Conservation (phyloP, 1,140 invertebrate species). For the Plectrocnemia conspersa region DNA sequence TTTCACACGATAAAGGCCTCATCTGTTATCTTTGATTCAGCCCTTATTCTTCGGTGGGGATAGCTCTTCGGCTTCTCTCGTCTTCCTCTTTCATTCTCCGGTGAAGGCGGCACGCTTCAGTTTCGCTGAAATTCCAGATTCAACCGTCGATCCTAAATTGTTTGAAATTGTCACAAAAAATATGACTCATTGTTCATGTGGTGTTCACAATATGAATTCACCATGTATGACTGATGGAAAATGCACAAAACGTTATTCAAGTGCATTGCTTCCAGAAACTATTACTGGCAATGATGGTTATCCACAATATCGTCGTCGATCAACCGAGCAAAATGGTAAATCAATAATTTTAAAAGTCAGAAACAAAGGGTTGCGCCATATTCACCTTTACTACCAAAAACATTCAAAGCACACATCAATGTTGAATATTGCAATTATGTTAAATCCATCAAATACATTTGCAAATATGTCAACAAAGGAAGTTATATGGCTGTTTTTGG, state of each 20-base stretch:
- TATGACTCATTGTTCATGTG: slow-evolving; percentile 54
- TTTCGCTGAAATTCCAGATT: too few species aligned
- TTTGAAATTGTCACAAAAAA: slow-evolving; percentile 41
- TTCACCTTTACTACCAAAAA: slow-evolving; percentile 48
- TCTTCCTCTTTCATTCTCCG: too few species aligned
- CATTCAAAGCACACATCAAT: slow-evolving; percentile 51
- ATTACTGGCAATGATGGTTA: too few species aligned
- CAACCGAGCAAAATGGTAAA: too few species aligned
- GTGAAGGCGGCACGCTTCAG: too few species aligned
- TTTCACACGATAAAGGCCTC: too few species aligned
- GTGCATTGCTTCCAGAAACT: too few species aligned
- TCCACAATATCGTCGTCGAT: too few species aligned
- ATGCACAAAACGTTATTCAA: slow-evolving; percentile 10
- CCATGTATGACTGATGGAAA: slow-evolving; percentile 31
- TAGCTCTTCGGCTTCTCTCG: too few species aligned
- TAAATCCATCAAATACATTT: slow-evolving; percentile 52
- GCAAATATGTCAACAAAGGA: slow-evolving; percentile 48
- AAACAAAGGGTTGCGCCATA: slow-evolving; percentile 49
- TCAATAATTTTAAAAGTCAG: background rate
- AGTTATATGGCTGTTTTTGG: slow-evolving; percentile 41
- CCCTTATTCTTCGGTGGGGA: too few species aligned
- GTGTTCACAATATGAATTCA: slow-evolving; percentile 40
- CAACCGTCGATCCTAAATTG: slow-evolving; percentile 41
- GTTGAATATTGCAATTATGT: slow-evolving; percentile 51
- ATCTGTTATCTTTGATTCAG: too few species aligned